A percentile compares a stretch with the other conserved stretches of the same genome.
Conservation (phyloP, 2,797 vertebrate genomes). For the Schizothorax lantsangensis region DNA sequence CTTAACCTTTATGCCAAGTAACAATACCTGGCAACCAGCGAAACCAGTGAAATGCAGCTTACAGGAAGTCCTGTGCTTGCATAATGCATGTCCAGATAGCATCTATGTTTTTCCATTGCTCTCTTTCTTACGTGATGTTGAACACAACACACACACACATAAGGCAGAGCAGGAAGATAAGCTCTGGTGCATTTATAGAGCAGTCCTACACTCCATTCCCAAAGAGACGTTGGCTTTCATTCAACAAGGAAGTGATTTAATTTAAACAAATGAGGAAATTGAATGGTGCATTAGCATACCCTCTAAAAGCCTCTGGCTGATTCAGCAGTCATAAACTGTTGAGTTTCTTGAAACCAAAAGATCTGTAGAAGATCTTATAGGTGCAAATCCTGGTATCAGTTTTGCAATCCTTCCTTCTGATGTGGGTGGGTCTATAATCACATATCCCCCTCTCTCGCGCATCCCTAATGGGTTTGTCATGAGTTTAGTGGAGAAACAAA, state of each 20-base stretch:
- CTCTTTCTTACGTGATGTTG: background rate
- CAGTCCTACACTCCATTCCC: background rate
- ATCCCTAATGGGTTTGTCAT: conserved; percentile 33
- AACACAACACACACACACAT: background rate
- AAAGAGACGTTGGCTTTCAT: background rate
- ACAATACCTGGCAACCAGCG: background rate
- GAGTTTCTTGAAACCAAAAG: background rate
- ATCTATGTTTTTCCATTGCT: conserved; percentile 12
- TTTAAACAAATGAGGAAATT: conserved; percentile 24
- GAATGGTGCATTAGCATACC: conserved; percentile 8
- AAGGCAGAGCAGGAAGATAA: conserved; percentile 11
- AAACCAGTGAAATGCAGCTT: background rate
- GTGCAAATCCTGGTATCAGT: background rate
- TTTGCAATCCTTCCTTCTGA: background rate
- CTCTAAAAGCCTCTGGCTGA: conserved; percentile 2
- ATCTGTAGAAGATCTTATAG: background rate
- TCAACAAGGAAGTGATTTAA: conserved; percentile 41
- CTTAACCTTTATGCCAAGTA: background rate
- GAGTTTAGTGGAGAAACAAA: conserved; percentile 47
- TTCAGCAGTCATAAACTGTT: conserved; percentile 2
- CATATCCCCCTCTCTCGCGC: background rate
- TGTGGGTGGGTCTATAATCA: conserved; percentile 26
- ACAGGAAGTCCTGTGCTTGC: background rate
- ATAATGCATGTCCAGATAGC: conserved; percentile 22
- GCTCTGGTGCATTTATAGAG: conserved; percentile 13